A percentile compares a stretch with the other conserved stretches of the same genome.
Evolutionary conservation across 2,113 vertebrate species (phyloP).

Genomic region (Sigmodon hispidus): DNA sequence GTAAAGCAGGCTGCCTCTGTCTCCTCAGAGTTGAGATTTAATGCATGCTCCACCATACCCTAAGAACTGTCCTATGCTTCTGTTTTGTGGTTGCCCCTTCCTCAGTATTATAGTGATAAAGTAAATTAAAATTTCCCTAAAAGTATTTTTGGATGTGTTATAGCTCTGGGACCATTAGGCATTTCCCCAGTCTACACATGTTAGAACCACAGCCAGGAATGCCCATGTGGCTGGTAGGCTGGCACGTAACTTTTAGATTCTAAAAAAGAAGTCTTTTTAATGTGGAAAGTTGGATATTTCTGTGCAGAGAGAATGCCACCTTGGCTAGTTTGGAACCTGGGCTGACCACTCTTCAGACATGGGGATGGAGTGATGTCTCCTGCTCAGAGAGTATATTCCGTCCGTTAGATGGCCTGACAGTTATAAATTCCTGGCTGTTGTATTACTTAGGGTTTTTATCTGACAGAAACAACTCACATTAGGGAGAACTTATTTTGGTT

Average conservation of each 20-base stretch:
- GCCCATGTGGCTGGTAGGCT: not conserved
- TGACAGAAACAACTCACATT: not conserved
- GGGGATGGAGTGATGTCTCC: not conserved
- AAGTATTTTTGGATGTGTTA: conserved; percentile 25
- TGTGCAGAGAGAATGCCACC: not conserved
- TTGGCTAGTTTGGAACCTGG: not conserved
- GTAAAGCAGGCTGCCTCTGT: not conserved
- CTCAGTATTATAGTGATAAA: conserved; percentile 12
- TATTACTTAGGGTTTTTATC: not conserved
- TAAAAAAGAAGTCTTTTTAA: not conserved
- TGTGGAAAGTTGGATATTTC: not conserved
- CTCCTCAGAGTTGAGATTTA: not conserved
- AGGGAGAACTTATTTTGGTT: not conserved
- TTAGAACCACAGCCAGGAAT: not conserved
- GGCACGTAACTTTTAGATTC: not conserved
- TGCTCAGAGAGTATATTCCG: not conserved
- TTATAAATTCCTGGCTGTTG: not conserved
- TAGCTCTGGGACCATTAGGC: not conserved
- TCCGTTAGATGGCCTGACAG: not conserved
- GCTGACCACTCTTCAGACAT: accelerated
- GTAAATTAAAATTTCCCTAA: conserved; percentile 50
- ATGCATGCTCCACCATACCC: no score
- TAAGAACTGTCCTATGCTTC: not conserved
- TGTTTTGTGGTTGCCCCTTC: not conserved
- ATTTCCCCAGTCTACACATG: conserved; percentile 1